Base-by-base conservation (phyloP, 2,888 invertebrate species). In the Platycheirus rosarum region DNA sequence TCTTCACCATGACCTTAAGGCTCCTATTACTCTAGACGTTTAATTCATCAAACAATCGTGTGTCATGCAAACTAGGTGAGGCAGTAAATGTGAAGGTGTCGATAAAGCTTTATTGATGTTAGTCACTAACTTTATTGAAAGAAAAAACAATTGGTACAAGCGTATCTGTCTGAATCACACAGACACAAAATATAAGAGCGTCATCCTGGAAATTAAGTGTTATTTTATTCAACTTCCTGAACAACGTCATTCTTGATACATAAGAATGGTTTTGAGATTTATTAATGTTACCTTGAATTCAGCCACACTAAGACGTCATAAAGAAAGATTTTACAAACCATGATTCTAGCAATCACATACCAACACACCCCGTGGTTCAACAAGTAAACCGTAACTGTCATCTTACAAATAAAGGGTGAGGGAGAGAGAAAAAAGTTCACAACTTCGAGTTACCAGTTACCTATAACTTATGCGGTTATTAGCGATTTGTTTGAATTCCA, bases 1-100 rank as follows among this genome's bases (percentile, higher is more conserved):
- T 37, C 53, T 69, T 74, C 26, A 60, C 75, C 75, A 23, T 75
- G 75, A 80, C 79, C 79, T 80, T 75, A 63, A 69, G 63, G 63
- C 74, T 68, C 68, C 48, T 32, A 16, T 44, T 13, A 18, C 26
- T 48, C 29, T 62, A 26, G 5, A 62, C n/a, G 35, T 8, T 14
- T 23, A 23, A 57, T 18, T 57, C 40, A 57, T 57, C 23, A 16
- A 0, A 11, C 26, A 0, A 65, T 46, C 35, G 18, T 46, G 35
- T 60, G 35, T 60, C 57, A 60, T 40, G 11, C 4, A 48, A 63
- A 13, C 46, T 49, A 44, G 14, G 20, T 18, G 49, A 9, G 13
- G 44, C 9, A 26, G 2, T 51, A 13, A 48, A 26, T 48, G 26
- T 46, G 46, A 46, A 26, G 23, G 26, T 46, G 46, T 20, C 26